Base-by-base conservation (phyloP, 2,113 vertebrate species). In the Rafetus swinhoei region DNA sequence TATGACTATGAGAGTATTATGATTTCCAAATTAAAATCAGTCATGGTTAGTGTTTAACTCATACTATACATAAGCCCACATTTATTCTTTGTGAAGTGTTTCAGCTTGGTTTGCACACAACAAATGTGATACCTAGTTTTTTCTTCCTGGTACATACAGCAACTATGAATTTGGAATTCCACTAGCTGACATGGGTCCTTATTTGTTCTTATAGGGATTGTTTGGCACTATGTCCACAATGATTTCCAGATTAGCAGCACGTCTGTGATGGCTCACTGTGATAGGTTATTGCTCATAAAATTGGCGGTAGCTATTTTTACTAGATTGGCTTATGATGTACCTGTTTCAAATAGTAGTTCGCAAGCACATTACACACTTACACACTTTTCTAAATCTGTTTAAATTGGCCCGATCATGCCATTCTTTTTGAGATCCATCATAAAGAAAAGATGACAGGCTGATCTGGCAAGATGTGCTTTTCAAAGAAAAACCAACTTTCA, bases 231-330 rank as follows among this genome's bases (percentile, higher is more conserved):
- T 72, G 77, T 32, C 86, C 53, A 77, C 84, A 85, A 90, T 80
- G 76, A n/a, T 86, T 86, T 93, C 79, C 27, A 77, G 53, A 55
- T 92, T 92, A 88, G 62, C 62, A 95, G 82, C 54, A 89, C 7
- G 0, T 79, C 56, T 90, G 29, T 52, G 50, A 29, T 18, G 50
- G 69, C 60, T 90, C n/a, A 59, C 1, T 85, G 79, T 16, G 3
- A 79, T n/a, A 79, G 25, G 25, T 79, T 93, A 59, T 60, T 94
- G 84, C 53, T 87, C 88, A 79, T 81, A 59, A 11, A 25, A 82
- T 89, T 77, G 85, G 56, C 50, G 81, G 29, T 45, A 65, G 19
- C 74, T 94, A 87, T 60, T 95, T 95, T 92, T 91, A 76, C 79
- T 18, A 39, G 0, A 69, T 84, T 92, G n/a, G 22, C 6, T 88